Base-by-base conservation (phyloP, 1,140 invertebrate species). In the Pachypsylla venusta region DNA sequence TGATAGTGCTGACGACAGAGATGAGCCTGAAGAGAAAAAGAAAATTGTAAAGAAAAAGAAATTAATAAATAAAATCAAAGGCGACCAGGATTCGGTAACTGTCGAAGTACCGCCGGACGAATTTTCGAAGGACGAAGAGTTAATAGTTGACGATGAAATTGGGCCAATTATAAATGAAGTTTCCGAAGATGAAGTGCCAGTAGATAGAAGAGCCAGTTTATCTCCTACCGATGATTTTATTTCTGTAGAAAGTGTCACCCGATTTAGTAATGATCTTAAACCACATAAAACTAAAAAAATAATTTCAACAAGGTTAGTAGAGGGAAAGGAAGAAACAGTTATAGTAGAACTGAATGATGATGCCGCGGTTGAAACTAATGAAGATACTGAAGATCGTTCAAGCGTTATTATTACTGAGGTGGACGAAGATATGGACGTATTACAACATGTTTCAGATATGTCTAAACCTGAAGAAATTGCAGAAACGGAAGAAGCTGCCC, bases 21-120 rank as follows among this genome's bases (percentile, higher is more conserved):
- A 67, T n/a, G 66, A 65, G 58, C 65, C 67, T 61, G 28, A 65
- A 65, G 61, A 67, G 60, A 65, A 65, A 2, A 63, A 59, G 65
- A 39, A 20, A 60, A 67, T 54, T 64, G 60, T 12, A 61, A 64
- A 54, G 59, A 65, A 19, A 61, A 67, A 58, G 63, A 66, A 56
- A 63, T 66, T 61, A 7, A 35, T n/a, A 35, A 35, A 35, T 7
- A 61, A 64, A 58, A 61, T 60, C 57, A 28, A 62, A 5, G 59
- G 65, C 16, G 57, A 63, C 25, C 63, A 66, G 62, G 61, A 68
- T 57, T 54, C 59, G 58, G 64, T 60, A 7, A 59, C 56, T 35
- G 25, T 27, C 58, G 57, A 54, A 48, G 30, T 53, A 54, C 27
- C 56, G 2, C 20, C 25, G 3, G 59, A 63, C 42, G 61, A 66